Conservation (phyloP, 2,888 invertebrate species). For the Apamea crenata region DNA sequence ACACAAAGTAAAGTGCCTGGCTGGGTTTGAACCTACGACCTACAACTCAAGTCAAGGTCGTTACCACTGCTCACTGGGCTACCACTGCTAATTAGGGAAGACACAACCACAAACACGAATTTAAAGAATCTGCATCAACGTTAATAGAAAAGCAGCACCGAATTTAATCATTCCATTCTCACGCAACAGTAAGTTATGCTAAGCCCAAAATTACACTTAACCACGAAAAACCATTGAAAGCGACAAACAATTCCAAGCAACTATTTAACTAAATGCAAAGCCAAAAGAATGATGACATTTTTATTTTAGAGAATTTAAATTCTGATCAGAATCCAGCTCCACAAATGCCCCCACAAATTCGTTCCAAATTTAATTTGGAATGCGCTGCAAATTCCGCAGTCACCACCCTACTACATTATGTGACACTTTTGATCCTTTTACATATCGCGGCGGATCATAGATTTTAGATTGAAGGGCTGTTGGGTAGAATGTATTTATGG, state of each 20-base stretch:
- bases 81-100: no score
- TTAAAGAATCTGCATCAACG: neutral
- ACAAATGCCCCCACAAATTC: slow-evolving; percentile 63
- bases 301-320: slow-evolving; percentile 53
- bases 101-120: neutral
- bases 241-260: neutral
- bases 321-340: slow-evolving; percentile 63
- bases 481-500: slow-evolving; percentile 22
- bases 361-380: slow-evolving; percentile 66
- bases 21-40: no score
- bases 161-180: slow-evolving; percentile 5
- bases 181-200: neutral
- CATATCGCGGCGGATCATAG: slow-evolving; percentile 50
- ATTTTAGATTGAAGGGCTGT: slow-evolving; percentile 55
- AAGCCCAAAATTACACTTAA: neutral
- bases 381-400: slow-evolving; percentile 58
- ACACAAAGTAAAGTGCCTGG: no score
- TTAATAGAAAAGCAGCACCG: neutral
- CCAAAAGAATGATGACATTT: slow-evolving; percentile 55
- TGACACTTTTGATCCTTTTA: slow-evolving; percentile 60
- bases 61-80: no score
- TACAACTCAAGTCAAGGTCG: no score
- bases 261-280: slow-evolving; percentile 33
- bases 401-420: slow-evolving; percentile 58
- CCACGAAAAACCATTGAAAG: neutral